These are phyloP conservation scores for Catostylus mosaicus DNA, from an alignment of 30 jellyfish, hydroid and myxozoan species.

Conservation along the genomic window DNA sequence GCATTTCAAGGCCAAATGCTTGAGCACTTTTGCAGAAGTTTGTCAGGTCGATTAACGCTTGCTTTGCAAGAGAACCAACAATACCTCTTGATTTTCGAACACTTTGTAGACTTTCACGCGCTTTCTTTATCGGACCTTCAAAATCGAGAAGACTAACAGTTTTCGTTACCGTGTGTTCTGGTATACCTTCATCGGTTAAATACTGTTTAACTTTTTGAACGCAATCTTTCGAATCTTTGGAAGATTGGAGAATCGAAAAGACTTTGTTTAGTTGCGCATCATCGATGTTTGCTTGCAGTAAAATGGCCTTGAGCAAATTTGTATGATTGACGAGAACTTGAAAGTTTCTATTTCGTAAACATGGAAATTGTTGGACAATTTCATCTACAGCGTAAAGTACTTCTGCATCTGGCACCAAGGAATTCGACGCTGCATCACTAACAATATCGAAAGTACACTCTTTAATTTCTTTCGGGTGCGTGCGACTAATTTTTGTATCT, in stretches of 20 bases:
- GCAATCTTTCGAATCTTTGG: conserved; percentile 49
- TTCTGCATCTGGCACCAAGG: conserved; percentile 83
- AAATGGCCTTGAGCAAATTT: conserved; percentile 70
- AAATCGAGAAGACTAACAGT: conserved; percentile 49
- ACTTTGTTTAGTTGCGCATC: conserved; percentile 57
- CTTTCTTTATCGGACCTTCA: conserved; percentile 76
- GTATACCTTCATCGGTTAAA: conserved; percentile 42
- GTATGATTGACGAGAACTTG: conserved; percentile 84
- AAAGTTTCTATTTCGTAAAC: conserved; percentile 49
- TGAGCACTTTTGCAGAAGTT: conserved; percentile 42
- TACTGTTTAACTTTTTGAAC: conserved; percentile 24
- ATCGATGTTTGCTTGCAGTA: conserved; percentile 54
- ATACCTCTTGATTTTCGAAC: conserved; percentile 72
- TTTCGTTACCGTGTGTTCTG: conserved; percentile 67
- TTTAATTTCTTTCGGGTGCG: conserved; percentile 85
- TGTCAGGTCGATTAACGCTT: conserved; percentile 74
- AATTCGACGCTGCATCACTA: conserved; percentile 44
- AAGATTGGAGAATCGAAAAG: conserved; percentile 43
- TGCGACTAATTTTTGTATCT: conserved; percentile 68
- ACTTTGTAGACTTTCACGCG: conserved; percentile 74
- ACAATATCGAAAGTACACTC: conserved; percentile 94
- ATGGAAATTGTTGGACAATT: conserved; percentile 65
- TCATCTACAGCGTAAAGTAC: conserved; percentile 78
- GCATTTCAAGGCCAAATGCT: conserved; percentile 61
- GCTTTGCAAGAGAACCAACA: conserved; percentile 72